A percentile compares a stretch with the other conserved stretches of the same genome.
These are phyloP conservation scores for Rhinoderma darwinii DNA, from an alignment of 2,113 vertebrate species.

Conservation along the genomic window DNA sequence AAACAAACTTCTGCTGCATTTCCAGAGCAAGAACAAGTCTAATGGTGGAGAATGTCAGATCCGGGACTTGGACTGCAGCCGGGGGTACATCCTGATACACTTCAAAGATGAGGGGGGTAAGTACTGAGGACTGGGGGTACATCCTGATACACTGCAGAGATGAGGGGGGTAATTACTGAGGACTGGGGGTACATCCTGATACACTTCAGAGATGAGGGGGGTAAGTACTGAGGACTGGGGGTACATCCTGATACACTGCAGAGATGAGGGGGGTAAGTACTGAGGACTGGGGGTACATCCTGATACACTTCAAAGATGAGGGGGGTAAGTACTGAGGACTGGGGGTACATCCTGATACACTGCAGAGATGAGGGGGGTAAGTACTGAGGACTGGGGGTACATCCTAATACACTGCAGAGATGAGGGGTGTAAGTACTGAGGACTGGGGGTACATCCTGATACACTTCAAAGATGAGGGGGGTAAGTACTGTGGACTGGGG, in stretches of 20 bases:
- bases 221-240: background rate
- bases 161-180: background rate
- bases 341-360: background rate
- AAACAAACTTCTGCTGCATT: constrained; percentile 73
- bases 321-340: background rate
- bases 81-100: constrained; percentile 62
- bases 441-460: background rate
- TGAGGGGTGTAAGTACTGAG: no score
- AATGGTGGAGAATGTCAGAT: constrained; percentile 74
- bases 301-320: no score
- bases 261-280: background rate
- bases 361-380: no score
- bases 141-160: background rate
- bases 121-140: background rate
- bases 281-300: background rate
- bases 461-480: no score
- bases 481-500: background rate
- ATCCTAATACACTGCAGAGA: background rate
- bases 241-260: background rate
- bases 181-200: background rate
- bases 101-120: constrained; percentile 72
- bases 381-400: background rate
- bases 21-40: constrained; percentile 74
- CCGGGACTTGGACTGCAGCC: constrained; percentile 48
- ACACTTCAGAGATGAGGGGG: background rate